Percentiles rank a stretch among this genome's conserved stretches.
These are phyloP conservation scores for Propithecus deckenii DNA, from an alignment of 2,797 vertebrate genomes.

Conservation along the genomic window DNA sequence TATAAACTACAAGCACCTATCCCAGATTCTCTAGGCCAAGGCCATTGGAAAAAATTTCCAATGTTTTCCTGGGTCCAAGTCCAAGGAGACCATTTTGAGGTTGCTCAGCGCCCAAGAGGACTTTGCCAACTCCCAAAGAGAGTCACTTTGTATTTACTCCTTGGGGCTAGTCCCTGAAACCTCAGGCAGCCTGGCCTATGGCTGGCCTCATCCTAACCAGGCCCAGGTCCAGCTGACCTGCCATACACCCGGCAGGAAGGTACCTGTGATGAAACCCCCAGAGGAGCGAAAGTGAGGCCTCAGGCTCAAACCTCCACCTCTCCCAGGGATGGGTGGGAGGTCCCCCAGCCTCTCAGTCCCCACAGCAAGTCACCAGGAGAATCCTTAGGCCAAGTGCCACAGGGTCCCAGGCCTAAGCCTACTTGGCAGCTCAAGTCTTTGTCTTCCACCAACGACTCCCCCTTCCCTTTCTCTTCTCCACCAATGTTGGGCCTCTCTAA, in stretches of 20 bases:
- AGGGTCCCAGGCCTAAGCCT: not conserved
- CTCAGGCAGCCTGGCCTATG: not conserved
- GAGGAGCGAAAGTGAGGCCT: not conserved
- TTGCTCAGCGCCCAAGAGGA: not conserved
- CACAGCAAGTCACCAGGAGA: not conserved
- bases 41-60: not conserved
- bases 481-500: not conserved
- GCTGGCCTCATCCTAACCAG: not conserved
- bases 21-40: not conserved
- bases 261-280: not conserved
- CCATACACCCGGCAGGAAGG: not conserved
- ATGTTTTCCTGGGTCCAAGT: not conserved
- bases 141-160: not conserved
- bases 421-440: not conserved
- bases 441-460: not conserved
- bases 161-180: not conserved
- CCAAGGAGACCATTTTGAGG: not conserved
- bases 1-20: not conserved
- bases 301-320: not conserved
- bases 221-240: not conserved
- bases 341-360: not conserved
- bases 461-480: not conserved
- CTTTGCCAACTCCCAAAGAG: not conserved
- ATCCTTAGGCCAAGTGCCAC: not conserved
- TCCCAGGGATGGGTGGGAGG: not conserved